Evolutionary conservation across 92 coral and sea anemone genomes (phyloP).

Genomic region (Desmophyllum pertusum): DNA sequence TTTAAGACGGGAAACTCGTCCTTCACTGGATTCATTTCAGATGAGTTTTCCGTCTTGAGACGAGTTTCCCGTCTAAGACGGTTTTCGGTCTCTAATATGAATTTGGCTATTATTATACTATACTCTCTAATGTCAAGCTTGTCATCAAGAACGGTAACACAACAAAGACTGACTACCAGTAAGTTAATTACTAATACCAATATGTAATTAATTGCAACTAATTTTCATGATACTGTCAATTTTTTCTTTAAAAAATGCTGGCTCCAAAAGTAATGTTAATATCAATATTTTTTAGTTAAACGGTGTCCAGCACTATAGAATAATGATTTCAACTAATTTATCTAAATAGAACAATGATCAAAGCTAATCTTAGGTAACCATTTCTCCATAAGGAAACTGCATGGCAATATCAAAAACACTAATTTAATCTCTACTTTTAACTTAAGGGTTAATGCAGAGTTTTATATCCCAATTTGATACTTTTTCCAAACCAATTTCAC

Average conservation of each 20-base stretch:
- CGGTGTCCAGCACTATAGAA: neutral
- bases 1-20: too few relatives aligned
- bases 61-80: too few relatives aligned
- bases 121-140: too few relatives aligned
- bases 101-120: too few relatives aligned
- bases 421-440: neutral
- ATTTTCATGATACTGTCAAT: neutral
- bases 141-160: neutral
- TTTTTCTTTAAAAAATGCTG: neutral
- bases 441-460: neutral
- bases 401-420: neutral
- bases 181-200: neutral
- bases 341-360: neutral
- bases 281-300: neutral
- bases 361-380: neutral
- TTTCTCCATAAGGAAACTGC: neutral
- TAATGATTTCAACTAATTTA: neutral
- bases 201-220: neutral
- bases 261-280: neutral
- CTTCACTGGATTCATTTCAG: too few relatives aligned
- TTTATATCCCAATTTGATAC: too few relatives aligned
- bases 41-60: too few relatives aligned
- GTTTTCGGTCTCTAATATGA: too few relatives aligned
- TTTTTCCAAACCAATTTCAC: neutral
- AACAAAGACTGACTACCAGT: neutral